Percentiles rank a stretch among this genome's conserved stretches.
phyloP scores from a whole-genome alignment of 1,140 invertebrate genomes.

The Zelostemma sp. region DNA sequence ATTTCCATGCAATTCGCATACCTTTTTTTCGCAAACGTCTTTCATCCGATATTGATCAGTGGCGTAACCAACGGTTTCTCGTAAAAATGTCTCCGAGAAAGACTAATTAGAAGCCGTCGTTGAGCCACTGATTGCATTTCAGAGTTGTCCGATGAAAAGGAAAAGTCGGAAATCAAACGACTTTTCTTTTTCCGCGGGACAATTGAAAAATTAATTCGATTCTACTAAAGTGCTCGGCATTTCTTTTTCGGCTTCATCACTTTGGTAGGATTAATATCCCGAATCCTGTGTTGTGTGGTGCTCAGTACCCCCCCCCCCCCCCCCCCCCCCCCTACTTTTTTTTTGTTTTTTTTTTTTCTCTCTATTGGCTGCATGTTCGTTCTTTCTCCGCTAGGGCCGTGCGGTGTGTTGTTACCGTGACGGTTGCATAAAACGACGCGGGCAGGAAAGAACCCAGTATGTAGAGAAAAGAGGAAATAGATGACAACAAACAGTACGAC shows the following conservation, averaged over 20 bases:
- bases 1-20: neutral
- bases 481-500: too few relatives aligned
- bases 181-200: neutral
- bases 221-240: neutral
- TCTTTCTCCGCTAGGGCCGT: too few relatives aligned
- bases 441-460: too few relatives aligned
- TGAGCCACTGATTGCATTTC: neutral
- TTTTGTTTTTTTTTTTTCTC: too few relatives aligned
- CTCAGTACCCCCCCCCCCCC: conserved; percentile 56
- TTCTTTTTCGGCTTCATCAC: neutral
- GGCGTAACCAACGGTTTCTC: neutral
- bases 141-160: neutral
- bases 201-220: neutral
- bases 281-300: conserved; percentile 58
- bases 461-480: too few relatives aligned
- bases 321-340: conserved; percentile 50
- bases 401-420: too few relatives aligned
- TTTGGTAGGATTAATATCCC: conserved; percentile 10
- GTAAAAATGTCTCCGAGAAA: neutral
- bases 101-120: too few relatives aligned
- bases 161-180: neutral
- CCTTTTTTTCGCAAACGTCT: neutral
- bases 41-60: neutral
- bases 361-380: too few relatives aligned
- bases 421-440: too few relatives aligned